Base-by-base conservation (phyloP, 2,797 vertebrate genomes). In the Pitangus sulphuratus region DNA sequence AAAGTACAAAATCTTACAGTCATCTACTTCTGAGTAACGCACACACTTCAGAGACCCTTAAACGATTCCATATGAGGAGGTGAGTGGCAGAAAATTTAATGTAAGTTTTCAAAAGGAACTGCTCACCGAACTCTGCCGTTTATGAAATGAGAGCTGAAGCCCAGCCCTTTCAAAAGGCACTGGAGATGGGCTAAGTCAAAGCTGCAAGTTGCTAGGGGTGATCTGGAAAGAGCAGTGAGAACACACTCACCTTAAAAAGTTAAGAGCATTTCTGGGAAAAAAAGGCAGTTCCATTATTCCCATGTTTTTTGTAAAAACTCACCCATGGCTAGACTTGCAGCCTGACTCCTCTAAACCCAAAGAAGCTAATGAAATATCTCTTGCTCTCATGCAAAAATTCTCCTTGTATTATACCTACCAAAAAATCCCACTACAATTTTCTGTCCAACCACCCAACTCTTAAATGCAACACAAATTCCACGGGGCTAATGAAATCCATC, bases 51-150 rank as follows among this genome's bases (percentile, higher is more conserved):
- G 89, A 95, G 85, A 93, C 56, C 93, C 90, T 96, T 97, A 95
- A 97, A 94, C 30, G 33, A 95, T 97, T 97, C 97, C 98, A 97
- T 93, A 97, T 94, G 97, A 97, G 70, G 95, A 93, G 51, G 51
- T 86, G 95, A 97, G 95, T 94, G 96, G 94, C 95, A 97, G 96
- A 97, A 92, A 95, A 93, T 95, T 95, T 96, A 96, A 97, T 86
- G 94, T 95, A 96, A 97, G 89, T 91, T 97, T 97, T 96, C 95
- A 95, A 97, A 97, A 96, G 93, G 90, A 97, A 90, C 96, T 97
- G 87, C 93, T 96, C 95, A 87, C 89, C 15, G 5, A 96, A 86
- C 76, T 88, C 92, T 89, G 91, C 84, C 80, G 87, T 94, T 97
- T 79, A 92, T 90, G 87, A 95, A 97, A 95, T 39, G 62, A 68